phyloP scores from a whole-genome alignment of 1,140 invertebrate species.

The Eurosta solidaginis region DNA sequence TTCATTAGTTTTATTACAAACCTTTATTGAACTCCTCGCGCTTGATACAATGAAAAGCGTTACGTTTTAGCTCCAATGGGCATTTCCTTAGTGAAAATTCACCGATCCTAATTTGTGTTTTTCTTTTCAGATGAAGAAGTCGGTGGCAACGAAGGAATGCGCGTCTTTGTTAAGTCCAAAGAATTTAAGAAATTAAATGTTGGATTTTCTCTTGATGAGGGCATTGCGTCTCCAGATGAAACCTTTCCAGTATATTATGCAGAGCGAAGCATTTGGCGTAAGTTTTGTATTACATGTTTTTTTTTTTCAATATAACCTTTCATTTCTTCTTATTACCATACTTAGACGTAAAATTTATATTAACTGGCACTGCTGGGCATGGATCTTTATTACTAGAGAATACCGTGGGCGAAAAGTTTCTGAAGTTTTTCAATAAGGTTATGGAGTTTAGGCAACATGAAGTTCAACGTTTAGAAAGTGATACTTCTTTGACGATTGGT shows the following conservation, averaged over 20 bases:
- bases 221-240: conserved; percentile 68
- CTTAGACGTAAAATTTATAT: conserved; percentile 44
- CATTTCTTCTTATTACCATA: neutral
- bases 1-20: too few relatives aligned
- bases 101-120: too few relatives aligned
- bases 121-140: conserved; percentile 84
- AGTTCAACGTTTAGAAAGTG: conserved; percentile 67
- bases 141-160: conserved; percentile 82
- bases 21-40: too few relatives aligned
- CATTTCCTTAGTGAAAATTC: neutral
- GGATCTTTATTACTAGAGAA: conserved; percentile 83
- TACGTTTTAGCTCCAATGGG: too few relatives aligned
- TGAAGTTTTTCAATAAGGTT: conserved; percentile 77
- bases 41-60: too few relatives aligned
- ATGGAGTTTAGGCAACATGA: conserved; percentile 74
- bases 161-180: conserved; percentile 75
- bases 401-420: conserved; percentile 84
- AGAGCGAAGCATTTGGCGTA: conserved; percentile 75
- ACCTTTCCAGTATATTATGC: conserved; percentile 75
- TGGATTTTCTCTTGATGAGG: conserved; percentile 91
- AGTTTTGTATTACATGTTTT: conserved; percentile 35
- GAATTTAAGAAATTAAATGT: conserved; percentile 84
- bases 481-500: conserved; percentile 71
- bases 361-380: conserved; percentile 81
- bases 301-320: neutral